Evolutionary conservation across 2,797 vertebrate genomes (phyloP).

Genomic region (Loriculus beryllinus): DNA sequence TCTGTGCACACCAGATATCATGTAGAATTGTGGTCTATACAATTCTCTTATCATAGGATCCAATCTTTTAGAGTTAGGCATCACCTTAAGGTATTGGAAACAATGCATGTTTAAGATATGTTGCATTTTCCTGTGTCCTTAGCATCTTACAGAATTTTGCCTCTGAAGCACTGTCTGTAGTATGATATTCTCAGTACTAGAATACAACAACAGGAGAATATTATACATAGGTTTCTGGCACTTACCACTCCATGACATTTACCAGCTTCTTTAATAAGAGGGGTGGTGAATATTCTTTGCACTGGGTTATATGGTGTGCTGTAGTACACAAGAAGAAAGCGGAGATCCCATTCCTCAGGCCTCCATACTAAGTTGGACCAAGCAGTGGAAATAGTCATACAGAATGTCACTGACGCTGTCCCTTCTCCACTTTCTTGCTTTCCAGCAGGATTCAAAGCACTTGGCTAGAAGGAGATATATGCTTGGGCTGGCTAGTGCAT

Average conservation of each 20-base stretch:
- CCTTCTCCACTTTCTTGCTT: neutral
- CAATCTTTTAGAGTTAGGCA: neutral
- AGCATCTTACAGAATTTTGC: neutral
- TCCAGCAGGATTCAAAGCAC: neutral
- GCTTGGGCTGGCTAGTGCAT: neutral
- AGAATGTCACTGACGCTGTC: neutral
- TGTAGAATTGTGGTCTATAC: neutral
- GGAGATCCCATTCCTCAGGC: neutral
- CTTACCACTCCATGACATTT: neutral
- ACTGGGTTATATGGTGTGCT: neutral
- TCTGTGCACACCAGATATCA: neutral
- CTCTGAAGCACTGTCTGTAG: neutral
- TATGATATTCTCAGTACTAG: neutral
- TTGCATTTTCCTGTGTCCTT: neutral
- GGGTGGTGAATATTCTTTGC: neutral
- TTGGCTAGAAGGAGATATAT: neutral
- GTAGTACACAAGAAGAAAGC: neutral
- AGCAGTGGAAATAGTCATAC: neutral
- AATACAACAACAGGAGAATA: neutral
- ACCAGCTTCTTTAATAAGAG: neutral
- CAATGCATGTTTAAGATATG: neutral
- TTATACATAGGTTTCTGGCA: neutral
- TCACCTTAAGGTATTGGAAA: neutral
- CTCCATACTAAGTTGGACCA: neutral
- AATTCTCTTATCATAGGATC: neutral